Evolutionary conservation across 2,113 vertebrate species (phyloP).

Genomic region (Steatornis caripensis): DNA sequence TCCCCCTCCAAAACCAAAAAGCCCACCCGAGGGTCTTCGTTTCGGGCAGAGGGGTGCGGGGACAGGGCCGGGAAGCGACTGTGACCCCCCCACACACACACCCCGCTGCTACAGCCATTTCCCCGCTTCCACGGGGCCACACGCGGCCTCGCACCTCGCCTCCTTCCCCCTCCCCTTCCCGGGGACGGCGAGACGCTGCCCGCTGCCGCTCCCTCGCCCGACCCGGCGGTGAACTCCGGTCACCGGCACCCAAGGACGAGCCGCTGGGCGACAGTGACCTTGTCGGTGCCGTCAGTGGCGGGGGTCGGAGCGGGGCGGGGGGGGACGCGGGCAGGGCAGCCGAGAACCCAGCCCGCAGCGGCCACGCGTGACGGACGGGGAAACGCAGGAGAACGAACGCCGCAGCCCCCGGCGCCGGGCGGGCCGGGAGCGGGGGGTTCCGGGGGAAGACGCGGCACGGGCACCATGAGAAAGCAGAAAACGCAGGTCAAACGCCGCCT

Average conservation of each 20-base stretch:
- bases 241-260: conserved; percentile 47
- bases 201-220: not conserved
- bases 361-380: not conserved
- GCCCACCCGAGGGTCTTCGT: not conserved
- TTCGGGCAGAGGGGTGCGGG: not conserved
- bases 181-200: not conserved
- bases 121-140: not conserved
- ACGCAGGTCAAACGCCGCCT: conserved; percentile 72
- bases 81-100: not conserved
- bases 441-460: conserved; percentile 54
- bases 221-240: not conserved
- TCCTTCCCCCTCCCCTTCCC: not conserved
- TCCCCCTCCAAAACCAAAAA: not conserved
- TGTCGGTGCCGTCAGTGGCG: conserved; percentile 25
- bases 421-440: conserved; percentile 16
- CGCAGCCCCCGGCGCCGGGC: conserved; percentile 3
- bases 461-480: conserved; percentile 82
- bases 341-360: not conserved
- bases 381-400: conserved; percentile 27
- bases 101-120: not conserved
- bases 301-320: not conserved
- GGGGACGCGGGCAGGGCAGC: not conserved
- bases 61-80: not conserved
- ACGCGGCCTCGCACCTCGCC: not conserved
- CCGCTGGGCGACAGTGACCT: conserved; percentile 51